These are phyloP conservation scores for Polylopha cassiicola DNA, from an alignment of 2,888 invertebrate genomes.

Conservation along the genomic window DNA sequence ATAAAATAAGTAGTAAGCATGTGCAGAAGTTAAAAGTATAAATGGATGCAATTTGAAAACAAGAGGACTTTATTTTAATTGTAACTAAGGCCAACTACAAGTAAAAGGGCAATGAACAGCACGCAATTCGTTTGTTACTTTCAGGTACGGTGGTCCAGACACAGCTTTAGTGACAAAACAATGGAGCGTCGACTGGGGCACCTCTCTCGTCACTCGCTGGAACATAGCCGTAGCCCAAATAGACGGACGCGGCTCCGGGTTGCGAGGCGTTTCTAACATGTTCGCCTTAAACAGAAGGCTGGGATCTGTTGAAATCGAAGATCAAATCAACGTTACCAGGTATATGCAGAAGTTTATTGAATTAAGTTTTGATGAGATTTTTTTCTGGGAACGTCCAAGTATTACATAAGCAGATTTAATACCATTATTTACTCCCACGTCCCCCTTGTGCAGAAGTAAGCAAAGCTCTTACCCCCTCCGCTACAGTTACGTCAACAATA, in stretches of 20 bases:
- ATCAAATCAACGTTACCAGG: slow-evolving; percentile 92
- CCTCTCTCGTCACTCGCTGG: slow-evolving; percentile 89
- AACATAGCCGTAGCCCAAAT: slow-evolving; percentile 92
- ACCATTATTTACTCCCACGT: no score
- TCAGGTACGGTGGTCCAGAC: slow-evolving; percentile 94
- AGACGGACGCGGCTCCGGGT: slow-evolving; percentile 93
- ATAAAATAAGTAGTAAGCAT: no score
- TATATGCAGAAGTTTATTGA: slow-evolving; percentile 41
- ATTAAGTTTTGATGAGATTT: not conserved
- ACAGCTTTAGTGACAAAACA: slow-evolving; percentile 89
- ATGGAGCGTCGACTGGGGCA: slow-evolving; percentile 91
- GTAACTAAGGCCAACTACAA: not conserved
- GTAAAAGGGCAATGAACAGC: not conserved
- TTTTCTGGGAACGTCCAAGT: no score
- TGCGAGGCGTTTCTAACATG: slow-evolving; percentile 88
- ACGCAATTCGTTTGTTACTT: slow-evolving; percentile 22
- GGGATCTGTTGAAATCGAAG: slow-evolving; percentile 93
- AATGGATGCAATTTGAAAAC: no score
- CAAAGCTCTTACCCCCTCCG: no score
- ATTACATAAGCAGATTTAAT: no score
- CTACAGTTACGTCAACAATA: no score
- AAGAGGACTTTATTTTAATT: no score
- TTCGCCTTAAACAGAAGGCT: slow-evolving; percentile 89
- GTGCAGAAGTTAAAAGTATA: no score
- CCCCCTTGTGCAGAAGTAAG: no score